phyloP scores from a whole-genome alignment of 2,797 vertebrate genomes.

The Danio jaintianensis region DNA sequence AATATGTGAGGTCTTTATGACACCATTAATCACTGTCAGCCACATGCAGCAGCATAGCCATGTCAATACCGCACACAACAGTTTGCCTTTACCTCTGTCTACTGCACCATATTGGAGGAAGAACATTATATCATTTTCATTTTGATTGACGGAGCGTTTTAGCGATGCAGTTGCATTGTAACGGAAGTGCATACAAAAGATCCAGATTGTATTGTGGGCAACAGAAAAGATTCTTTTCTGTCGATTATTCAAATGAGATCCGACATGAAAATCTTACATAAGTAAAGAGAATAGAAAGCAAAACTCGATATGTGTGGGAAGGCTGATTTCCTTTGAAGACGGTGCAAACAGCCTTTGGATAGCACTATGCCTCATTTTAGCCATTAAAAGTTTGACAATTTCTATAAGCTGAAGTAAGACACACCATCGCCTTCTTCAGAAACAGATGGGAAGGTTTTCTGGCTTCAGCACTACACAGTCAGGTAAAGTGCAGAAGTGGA shows the following conservation, averaged over 20 bases:
- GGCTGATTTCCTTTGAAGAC: conserved; percentile 56
- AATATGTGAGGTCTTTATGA: conserved; percentile 64
- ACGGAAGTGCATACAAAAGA: conserved; percentile 29
- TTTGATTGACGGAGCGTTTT: conserved; percentile 37
- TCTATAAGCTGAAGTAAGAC: conserved; percentile 66
- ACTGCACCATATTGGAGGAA: conserved; percentile 14
- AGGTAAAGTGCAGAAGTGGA: conserved; percentile 26
- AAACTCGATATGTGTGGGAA: conserved; percentile 57
- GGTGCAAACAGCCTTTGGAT: conserved; percentile 57
- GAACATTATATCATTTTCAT: conserved; percentile 26
- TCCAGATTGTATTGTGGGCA: conserved; percentile 26
- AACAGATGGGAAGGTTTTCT: conserved; percentile 53
- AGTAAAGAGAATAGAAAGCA: conserved; percentile 45
- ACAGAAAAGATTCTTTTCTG: conserved; percentile 33
- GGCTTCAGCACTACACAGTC: conserved; percentile 11
- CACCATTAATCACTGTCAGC: conserved; percentile 63
- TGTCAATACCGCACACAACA: conserved; percentile 29
- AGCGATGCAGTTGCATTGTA: conserved; percentile 1
- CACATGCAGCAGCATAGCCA: conserved; percentile 17
- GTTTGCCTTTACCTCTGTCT: conserved; percentile 33
- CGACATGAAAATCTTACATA: conserved; percentile 57
- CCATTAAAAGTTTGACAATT: conserved; percentile 65
- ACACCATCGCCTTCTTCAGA: conserved; percentile 62
- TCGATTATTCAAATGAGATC: conserved; percentile 55
- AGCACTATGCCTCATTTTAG: conserved; percentile 55